Base-by-base conservation (phyloP, 2,888 invertebrate genomes). In the Synergus japonicus region DNA sequence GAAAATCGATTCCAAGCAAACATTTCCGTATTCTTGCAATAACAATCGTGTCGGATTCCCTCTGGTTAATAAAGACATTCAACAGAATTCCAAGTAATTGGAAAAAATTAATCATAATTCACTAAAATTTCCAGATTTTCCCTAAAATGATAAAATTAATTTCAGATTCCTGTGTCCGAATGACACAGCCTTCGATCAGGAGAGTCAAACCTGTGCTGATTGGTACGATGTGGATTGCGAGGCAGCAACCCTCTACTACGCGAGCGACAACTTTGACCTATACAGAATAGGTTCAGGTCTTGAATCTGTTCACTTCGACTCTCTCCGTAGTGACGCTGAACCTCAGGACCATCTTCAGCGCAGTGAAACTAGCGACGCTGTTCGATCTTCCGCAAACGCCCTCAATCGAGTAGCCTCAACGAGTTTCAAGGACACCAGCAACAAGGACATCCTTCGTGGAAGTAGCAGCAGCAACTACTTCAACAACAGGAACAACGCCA, bases 151-250 rank as follows among this genome's bases (percentile, higher is more conserved):
- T 37, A 37, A 37, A 37, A 37, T 29, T 73, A 7, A 37, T 81
- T 76, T 95, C 94, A 95, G 97, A 89, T 97, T 97, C 93, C 94
- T 97, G 91, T 97, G 97, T 90, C 97, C 97, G 58, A 97, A 97
- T 87, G 96, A 96, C 86, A 97, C 97, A 2, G 95, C 97, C 85
- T 98, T 98, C 93, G 97, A 98, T 92, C 97, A 97, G 91, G 97
- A 97, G 91, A 97, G 97, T 80, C 97, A 97, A 93, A 97, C 97
- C 41, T 98, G 97, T 92, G 97, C 97, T 69, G 96, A 97, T 89
- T 97, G 97, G 96, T 97, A 96, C 83, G 97, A 97, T 91, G 96
- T 97, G 0, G 97, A 97, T 89, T 98, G 98, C 91, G 96, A 95
- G 88, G 96, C 96, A 54, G 95, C 96, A 18, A 96, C 96, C 66